Conservation (phyloP, 2,113 vertebrate species). For the Microtus montanus region DNA sequence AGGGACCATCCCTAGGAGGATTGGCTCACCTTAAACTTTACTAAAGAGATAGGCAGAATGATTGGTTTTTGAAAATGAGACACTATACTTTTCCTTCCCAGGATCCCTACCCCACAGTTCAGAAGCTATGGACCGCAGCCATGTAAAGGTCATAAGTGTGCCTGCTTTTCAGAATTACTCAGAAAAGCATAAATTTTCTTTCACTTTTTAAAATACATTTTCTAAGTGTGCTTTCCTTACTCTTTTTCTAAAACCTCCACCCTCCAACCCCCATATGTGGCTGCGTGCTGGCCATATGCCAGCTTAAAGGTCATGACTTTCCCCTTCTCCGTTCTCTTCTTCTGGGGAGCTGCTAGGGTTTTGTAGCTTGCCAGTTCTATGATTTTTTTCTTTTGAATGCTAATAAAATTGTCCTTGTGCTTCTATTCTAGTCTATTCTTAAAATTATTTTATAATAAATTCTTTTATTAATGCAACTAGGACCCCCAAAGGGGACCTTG, state of each 20-base stretch:
- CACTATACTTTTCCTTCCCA: background rate
- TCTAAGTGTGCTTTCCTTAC: background rate
- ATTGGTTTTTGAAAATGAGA: background rate
- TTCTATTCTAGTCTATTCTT: background rate
- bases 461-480: background rate
- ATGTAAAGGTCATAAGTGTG: background rate
- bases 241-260: background rate
- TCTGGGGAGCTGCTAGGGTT: background rate
- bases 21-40: background rate
- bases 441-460: background rate
- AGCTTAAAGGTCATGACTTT: background rate
- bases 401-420: background rate
- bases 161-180: background rate
- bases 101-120: background rate
- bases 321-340: background rate
- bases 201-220: background rate
- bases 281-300: background rate
- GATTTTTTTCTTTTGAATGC: background rate
- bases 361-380: background rate
- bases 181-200: background rate
- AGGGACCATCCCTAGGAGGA: background rate
- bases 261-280: background rate
- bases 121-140: background rate
- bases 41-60: background rate
- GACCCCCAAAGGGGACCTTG: background rate